These are phyloP conservation scores for Capreolus pygargus DNA, from an alignment of 2,113 vertebrate genomes.

Conservation along the genomic window DNA sequence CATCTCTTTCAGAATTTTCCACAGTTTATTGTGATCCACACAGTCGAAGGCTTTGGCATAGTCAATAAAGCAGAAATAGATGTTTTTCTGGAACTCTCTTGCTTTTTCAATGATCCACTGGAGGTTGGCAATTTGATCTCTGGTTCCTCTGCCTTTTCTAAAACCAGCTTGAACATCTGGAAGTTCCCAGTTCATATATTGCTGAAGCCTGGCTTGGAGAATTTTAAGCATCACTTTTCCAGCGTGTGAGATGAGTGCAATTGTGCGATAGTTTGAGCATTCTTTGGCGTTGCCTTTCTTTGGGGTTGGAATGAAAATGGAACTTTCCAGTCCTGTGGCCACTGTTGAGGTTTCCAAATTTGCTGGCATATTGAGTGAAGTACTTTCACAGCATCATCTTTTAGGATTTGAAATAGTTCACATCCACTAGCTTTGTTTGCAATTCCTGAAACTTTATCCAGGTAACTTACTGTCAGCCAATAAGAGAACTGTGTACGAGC, in stretches of 20 bases:
- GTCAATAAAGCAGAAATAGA: too few species aligned
- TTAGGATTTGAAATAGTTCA: not conserved
- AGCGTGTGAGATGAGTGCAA: too few species aligned
- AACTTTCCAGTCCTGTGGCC: not conserved
- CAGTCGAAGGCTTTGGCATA: too few species aligned
- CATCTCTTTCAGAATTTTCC: not conserved
- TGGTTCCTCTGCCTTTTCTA: not conserved
- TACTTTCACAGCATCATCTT: not conserved
- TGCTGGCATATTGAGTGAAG: not conserved
- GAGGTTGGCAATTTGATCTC: not conserved
- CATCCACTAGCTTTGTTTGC: not conserved
- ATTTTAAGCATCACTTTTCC: too few species aligned
- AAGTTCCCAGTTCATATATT: not conserved
- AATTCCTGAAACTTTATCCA: not conserved
- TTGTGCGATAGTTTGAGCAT: too few species aligned
- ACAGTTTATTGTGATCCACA: too few species aligned
- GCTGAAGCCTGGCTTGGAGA: not conserved
- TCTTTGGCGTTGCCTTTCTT: not conserved
- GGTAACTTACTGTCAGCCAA: not conserved
- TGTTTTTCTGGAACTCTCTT: not conserved
- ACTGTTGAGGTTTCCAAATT: not conserved
- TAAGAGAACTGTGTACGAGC: not conserved
- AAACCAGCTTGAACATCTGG: not conserved
- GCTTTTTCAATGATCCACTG: not conserved
- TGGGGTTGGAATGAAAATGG: not conserved